Conservation (phyloP, 2,113 vertebrate genomes). For the Urocolius indicus region DNA sequence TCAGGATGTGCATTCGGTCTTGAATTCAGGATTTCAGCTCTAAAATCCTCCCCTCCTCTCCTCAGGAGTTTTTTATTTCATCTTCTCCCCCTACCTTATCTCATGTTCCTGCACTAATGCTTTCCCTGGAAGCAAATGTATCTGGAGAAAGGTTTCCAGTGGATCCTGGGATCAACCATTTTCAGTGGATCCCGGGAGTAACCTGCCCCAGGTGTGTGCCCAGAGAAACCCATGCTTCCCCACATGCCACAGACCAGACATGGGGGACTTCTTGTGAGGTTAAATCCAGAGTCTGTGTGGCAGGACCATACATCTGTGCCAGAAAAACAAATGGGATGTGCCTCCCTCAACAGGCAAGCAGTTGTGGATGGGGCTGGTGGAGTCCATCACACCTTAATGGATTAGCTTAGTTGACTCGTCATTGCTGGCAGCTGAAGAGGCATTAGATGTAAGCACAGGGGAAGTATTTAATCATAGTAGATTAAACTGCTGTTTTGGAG, state of each 20-base stretch:
- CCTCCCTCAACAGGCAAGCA: background rate
- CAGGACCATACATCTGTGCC: background rate
- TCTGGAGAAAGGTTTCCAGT: too few species aligned
- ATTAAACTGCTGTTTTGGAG: background rate
- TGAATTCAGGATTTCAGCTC: background rate
- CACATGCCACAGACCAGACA: background rate
- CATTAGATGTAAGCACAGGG: background rate
- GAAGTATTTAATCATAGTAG: background rate
- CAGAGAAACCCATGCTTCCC: background rate
- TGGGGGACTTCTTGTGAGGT: background rate
- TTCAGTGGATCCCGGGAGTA: slow-evolving; percentile 11
- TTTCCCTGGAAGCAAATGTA: slow-evolving; percentile 7
- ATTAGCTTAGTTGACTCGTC: background rate
- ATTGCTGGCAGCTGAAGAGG: background rate
- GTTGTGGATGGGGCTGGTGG: background rate
- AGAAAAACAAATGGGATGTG: background rate
- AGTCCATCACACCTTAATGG: background rate
- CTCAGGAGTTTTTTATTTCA: background rate
- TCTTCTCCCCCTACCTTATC: background rate
- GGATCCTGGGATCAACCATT: background rate
- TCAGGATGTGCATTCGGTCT: background rate
- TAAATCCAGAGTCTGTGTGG: background rate
- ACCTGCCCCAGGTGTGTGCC: background rate
- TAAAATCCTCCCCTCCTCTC: background rate
- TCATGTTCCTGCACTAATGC: background rate